Percentiles rank a stretch among this genome's conserved stretches.
Conservation (phyloP, 2,113 vertebrate genomes). For the Catharus bicknelli region DNA sequence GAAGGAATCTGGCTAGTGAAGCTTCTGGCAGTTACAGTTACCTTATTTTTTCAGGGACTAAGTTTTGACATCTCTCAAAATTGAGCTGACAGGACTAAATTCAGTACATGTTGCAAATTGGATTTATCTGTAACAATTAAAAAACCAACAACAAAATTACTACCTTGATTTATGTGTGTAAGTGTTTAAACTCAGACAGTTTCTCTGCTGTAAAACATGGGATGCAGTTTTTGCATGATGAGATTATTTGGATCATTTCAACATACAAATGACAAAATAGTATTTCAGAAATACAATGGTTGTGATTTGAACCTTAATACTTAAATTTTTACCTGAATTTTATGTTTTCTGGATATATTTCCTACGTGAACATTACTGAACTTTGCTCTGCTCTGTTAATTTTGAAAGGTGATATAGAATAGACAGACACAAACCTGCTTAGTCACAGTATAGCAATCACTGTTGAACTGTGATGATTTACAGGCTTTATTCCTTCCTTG, state of each 20-base stretch:
- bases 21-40: not conserved
- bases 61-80: not conserved
- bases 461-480: not conserved
- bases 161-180: not conserved
- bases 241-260: not conserved
- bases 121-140: not conserved
- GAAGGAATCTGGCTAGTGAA: not conserved
- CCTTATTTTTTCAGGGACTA: not conserved
- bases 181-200: not conserved
- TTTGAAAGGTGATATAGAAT: not conserved
- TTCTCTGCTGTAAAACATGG: not conserved
- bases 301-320: not conserved
- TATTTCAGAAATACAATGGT: not conserved
- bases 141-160: not conserved
- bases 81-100: not conserved
- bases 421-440: not conserved
- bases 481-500: not conserved
- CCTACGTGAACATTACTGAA: not conserved
- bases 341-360: not conserved
- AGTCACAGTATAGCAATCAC: not conserved
- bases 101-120: not conserved
- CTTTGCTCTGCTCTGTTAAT: not conserved
- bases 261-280: not conserved
- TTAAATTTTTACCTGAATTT: not conserved
- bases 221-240: not conserved